Percentiles rank a stretch among this genome's conserved stretches.
These are phyloP conservation scores for Achatina immaculata DNA, from an alignment of 1,140 invertebrate genomes.

Conservation along the genomic window DNA sequence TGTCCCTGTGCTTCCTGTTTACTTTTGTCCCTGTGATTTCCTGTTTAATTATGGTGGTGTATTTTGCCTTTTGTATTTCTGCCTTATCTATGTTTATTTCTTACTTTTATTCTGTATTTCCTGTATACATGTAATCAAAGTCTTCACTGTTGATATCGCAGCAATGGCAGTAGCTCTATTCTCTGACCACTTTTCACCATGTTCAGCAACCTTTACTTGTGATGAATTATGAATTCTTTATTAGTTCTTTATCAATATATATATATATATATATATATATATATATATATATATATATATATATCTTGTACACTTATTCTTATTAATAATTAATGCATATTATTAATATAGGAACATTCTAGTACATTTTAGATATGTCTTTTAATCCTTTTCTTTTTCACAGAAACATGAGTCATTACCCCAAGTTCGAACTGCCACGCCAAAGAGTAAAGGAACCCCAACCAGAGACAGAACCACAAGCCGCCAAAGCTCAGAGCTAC, in stretches of 20 bases:
- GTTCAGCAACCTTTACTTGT: neutral
- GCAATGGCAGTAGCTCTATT: neutral
- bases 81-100: no score
- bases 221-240: neutral
- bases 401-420: slow-evolving; percentile 8
- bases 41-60: no score
- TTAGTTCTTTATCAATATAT: no score
- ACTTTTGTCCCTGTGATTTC: no score
- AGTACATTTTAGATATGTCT: neutral
- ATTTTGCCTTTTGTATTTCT: no score
- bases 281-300: neutral
- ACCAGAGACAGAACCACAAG: neutral
- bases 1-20: no score
- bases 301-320: neutral
- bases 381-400: neutral
- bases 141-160: neutral
- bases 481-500: neutral
- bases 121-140: no score
- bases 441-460: slow-evolving; percentile 6
- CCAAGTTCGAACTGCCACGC: slow-evolving; percentile 19
- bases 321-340: no score
- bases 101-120: no score
- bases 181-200: neutral
- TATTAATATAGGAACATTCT: no score
- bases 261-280: no score